Conservation (phyloP, 2,888 invertebrate species). For the Acleris sparsana region DNA sequence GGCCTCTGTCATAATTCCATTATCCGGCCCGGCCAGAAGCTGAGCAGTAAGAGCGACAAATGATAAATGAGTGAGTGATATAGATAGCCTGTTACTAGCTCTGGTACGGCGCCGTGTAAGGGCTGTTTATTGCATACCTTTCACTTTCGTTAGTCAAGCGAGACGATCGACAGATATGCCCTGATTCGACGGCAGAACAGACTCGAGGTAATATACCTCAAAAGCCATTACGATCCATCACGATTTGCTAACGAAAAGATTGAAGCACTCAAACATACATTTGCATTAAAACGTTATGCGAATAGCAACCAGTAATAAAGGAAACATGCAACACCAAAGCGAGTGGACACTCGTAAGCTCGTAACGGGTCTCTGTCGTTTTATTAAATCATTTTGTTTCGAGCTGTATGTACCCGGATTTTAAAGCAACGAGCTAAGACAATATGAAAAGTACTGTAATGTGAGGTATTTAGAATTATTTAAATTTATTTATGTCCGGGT, state of each 20-base stretch:
- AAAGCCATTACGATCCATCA: slow-evolving; percentile 52
- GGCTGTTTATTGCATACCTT: slow-evolving; percentile 47
- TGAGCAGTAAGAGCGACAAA: background rate
- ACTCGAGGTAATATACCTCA: slow-evolving; percentile 54
- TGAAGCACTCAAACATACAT: slow-evolving; percentile 65
- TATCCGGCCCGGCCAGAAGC: too few relatives aligned
- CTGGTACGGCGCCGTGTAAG: slow-evolving; percentile 14
- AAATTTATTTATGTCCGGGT: too few relatives aligned
- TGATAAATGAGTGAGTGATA: slow-evolving; percentile 4
- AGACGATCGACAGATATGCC: slow-evolving; percentile 51
- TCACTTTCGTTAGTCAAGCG: slow-evolving; percentile 58
- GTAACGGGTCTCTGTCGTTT: slow-evolving; percentile 55
- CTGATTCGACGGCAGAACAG: slow-evolving; percentile 46
- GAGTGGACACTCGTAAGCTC: slow-evolving; percentile 62
- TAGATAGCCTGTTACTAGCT: slow-evolving; percentile 5
- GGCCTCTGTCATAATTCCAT: too few relatives aligned
- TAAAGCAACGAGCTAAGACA: too few relatives aligned
- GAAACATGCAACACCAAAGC: slow-evolving; percentile 70
- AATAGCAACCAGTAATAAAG: slow-evolving; percentile 64
- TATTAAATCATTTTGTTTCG: background rate
- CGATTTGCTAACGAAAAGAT: slow-evolving; percentile 57
- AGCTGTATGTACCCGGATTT: too few relatives aligned
- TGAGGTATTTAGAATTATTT: too few relatives aligned
- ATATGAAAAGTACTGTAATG: too few relatives aligned
- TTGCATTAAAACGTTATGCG: slow-evolving; percentile 65